These are phyloP conservation scores for Hyperopisus bebe DNA, from an alignment of 2,113 vertebrate species.

Conservation along the genomic window DNA sequence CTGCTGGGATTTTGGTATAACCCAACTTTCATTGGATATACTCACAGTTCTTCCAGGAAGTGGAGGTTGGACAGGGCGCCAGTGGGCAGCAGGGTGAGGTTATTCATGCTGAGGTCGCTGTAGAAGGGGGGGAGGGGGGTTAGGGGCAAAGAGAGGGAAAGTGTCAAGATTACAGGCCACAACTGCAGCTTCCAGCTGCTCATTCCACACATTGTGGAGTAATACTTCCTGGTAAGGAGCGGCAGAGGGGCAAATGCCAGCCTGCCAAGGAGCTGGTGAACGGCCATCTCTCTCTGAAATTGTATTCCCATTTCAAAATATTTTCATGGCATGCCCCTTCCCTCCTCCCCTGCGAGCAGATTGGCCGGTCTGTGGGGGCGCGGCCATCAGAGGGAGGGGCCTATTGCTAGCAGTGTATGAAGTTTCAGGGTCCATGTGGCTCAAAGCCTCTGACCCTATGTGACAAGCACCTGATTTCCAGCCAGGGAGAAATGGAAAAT, in stretches of 20 bases:
- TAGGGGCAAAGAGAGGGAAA: slow-evolving; percentile 51
- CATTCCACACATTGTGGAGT: slow-evolving; percentile 53
- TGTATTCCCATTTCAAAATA: slow-evolving; percentile 20
- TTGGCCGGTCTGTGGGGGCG: not conserved
- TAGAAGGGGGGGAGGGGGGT: slow-evolving; percentile 30
- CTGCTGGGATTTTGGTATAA: slow-evolving; percentile 41
- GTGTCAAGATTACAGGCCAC: slow-evolving; percentile 45
- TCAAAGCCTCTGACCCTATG: not conserved
- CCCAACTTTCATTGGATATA: slow-evolving; percentile 42
- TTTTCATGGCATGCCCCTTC: slow-evolving; percentile 6
- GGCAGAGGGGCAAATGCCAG: slow-evolving; percentile 41
- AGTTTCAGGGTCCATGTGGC: not conserved
- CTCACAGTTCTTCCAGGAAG: slow-evolving; percentile 92
- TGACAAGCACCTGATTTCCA: not conserved
- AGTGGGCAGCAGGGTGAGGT: slow-evolving; percentile 72
- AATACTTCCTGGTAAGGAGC: slow-evolving; percentile 31
- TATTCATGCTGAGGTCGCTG: slow-evolving; percentile 96
- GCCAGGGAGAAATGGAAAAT: not conserved
- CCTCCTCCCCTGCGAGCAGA: not conserved
- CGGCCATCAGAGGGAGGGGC: not conserved
- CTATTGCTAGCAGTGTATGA: not conserved
- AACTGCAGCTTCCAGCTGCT: slow-evolving; percentile 53
- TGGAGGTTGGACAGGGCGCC: slow-evolving; percentile 69
- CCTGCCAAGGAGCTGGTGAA: slow-evolving; percentile 41
- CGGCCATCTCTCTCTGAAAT: slow-evolving; percentile 38